A percentile compares a stretch with the other conserved stretches of the same genome.
These are phyloP conservation scores for Prorops nasuta DNA, from an alignment of 1,140 invertebrate genomes.

Conservation along the genomic window DNA sequence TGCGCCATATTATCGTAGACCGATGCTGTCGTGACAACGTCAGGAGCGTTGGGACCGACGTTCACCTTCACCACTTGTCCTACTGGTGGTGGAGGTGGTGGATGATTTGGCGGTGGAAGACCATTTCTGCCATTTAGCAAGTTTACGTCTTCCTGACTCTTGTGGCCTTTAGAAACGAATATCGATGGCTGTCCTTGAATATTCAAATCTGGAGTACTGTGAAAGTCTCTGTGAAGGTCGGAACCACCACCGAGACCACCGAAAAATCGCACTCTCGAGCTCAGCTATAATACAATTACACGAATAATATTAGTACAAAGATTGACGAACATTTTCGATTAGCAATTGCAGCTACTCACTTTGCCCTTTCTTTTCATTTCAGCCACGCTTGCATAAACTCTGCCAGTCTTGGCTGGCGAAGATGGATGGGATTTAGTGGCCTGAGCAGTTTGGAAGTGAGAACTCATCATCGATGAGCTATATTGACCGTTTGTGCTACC, in stretches of 20 bases:
- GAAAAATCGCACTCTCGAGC: constrained; percentile 58
- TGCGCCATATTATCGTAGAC: constrained; percentile 55
- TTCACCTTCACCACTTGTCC: constrained; percentile 76
- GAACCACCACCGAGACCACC: constrained; percentile 55
- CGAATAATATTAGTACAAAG: background rate
- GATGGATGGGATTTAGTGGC: constrained; percentile 63
- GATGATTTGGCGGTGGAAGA: constrained; percentile 68
- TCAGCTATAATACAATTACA: constrained; percentile 39
- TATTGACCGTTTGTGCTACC: constrained; percentile 53
- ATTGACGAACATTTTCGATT: background rate
- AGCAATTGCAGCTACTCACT: constrained; percentile 53
- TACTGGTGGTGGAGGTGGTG: constrained; percentile 69
- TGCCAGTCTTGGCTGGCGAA: constrained; percentile 65
- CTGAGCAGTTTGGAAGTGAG: constrained; percentile 68
- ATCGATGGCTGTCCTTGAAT: constrained; percentile 52
- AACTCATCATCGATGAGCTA: constrained; percentile 66
- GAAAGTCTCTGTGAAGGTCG: constrained; percentile 79
- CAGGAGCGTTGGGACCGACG: constrained; percentile 53
- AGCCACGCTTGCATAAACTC: constrained; percentile 90
- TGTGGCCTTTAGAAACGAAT: constrained; percentile 60
- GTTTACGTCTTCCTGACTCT: constrained; percentile 76
- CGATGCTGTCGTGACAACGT: constrained; percentile 48
- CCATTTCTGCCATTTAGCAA: constrained; percentile 54
- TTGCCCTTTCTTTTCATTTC: constrained; percentile 88
- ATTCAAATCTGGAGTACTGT: constrained; percentile 82